Conservation (phyloP, 2,797 vertebrate genomes). For the Pitangus sulphuratus region DNA sequence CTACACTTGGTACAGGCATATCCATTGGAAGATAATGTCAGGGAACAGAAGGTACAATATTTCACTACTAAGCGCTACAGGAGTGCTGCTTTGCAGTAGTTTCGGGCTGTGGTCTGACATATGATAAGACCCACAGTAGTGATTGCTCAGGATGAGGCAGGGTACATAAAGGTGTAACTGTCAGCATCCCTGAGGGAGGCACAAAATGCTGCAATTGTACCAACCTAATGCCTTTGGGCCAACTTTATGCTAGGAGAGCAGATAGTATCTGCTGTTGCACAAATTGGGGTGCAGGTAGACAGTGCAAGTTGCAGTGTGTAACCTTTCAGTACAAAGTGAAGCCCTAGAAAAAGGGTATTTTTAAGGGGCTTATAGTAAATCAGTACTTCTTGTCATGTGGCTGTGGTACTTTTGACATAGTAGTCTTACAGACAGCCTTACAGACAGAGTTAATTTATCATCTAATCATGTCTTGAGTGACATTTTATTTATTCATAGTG, state of each 20-base stretch:
- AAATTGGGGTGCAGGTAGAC: not conserved
- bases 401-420: not conserved
- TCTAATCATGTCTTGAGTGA: not conserved
- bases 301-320: not conserved
- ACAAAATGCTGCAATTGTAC: not conserved
- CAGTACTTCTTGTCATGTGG: rapidly evolving
- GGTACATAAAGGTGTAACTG: not conserved
- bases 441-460: not conserved
- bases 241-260: not conserved
- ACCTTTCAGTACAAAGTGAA: not conserved
- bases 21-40: not conserved
- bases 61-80: not conserved
- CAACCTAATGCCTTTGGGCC: not conserved
- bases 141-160: not conserved
- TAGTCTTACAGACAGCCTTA: not conserved
- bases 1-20: not conserved
- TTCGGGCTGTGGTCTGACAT: not conserved
- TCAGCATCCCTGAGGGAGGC: not conserved
- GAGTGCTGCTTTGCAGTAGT: not conserved
- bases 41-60: not conserved
- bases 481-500: not conserved
- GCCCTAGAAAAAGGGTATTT: not conserved
- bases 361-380: not conserved
- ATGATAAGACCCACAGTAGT: not conserved
- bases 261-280: not conserved